Percentiles rank a stretch among this genome's conserved stretches.
Conservation (phyloP, 1,140 invertebrate genomes). For the Leptopilina clavipes region DNA sequence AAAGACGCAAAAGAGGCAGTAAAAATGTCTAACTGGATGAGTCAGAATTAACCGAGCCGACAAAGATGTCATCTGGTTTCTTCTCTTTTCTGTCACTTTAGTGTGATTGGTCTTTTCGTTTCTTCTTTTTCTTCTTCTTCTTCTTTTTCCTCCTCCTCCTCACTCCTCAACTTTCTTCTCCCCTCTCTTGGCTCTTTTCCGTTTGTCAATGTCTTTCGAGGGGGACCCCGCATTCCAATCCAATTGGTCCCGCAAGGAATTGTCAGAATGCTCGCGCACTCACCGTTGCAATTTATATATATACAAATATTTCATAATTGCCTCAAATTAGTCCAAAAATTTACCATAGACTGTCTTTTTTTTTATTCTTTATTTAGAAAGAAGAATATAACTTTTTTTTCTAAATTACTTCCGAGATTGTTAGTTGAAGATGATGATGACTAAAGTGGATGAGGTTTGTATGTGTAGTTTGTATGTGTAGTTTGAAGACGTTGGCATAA, state of each 20-base stretch:
- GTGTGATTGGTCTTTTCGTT: slow-evolving; percentile 48
- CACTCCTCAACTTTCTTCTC: neutral
- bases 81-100: slow-evolving; percentile 43
- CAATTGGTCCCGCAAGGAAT: slow-evolving; percentile 63
- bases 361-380: too few relatives aligned
- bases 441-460: neutral
- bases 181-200: slow-evolving; percentile 23
- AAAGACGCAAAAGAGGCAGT: neutral
- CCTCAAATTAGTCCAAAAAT: neutral
- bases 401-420: too few relatives aligned
- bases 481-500: neutral
- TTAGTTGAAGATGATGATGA: too few relatives aligned
- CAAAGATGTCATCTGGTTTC: slow-evolving; percentile 41
- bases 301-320: neutral
- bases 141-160: slow-evolving; percentile 50
- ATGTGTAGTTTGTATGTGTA: too few relatives aligned
- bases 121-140: slow-evolving; percentile 48
- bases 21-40: slow-evolving; percentile 43
- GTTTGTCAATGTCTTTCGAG: slow-evolving; percentile 44
- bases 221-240: slow-evolving; percentile 67
- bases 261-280: slow-evolving; percentile 48
- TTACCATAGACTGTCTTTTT: too few relatives aligned
- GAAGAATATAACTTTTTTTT: too few relatives aligned
- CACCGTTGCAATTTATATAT: neutral
- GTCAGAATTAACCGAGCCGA: slow-evolving; percentile 49